Percentiles rank a stretch among this genome's conserved stretches.
Evolutionary conservation across 2,797 vertebrate species (phyloP).

Genomic region (Bufotes viridis): DNA sequence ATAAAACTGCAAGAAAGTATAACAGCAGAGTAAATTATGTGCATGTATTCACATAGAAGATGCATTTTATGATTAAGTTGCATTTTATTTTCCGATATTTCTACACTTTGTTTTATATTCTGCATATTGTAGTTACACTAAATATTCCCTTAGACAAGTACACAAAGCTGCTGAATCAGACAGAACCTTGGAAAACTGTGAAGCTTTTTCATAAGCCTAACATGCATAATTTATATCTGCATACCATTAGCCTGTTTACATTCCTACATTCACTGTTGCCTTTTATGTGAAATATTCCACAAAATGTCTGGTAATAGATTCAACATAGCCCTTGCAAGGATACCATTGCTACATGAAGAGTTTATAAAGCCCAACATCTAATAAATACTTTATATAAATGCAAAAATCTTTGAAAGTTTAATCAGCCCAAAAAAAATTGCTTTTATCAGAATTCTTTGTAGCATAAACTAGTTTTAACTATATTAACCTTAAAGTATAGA

Average conservation of each 20-base stretch:
- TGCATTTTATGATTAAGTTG: slow-evolving; percentile 55
- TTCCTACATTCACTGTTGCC: slow-evolving; percentile 77
- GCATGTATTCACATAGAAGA: slow-evolving; percentile 20
- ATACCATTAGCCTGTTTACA: slow-evolving; percentile 87
- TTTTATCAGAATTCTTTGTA: neutral
- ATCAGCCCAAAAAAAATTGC: slow-evolving; percentile 53
- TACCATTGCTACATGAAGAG: slow-evolving; percentile 73
- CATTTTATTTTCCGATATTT: slow-evolving; percentile 73
- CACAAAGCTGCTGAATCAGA: slow-evolving; percentile 80
- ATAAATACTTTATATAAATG: slow-evolving; percentile 80
- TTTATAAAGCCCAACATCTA: slow-evolving; percentile 78
- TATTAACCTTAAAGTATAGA: too few species aligned
- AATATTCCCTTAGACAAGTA: slow-evolving; percentile 80
- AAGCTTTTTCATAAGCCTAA: slow-evolving; percentile 80
- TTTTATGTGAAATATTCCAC: slow-evolving; percentile 81
- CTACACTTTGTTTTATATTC: slow-evolving; percentile 81
- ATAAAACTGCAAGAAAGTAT: slow-evolving; percentile 6
- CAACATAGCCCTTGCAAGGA: slow-evolving; percentile 73
- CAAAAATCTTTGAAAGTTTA: slow-evolving; percentile 59
- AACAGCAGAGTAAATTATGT: slow-evolving; percentile 21
- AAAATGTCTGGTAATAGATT: slow-evolving; percentile 77
- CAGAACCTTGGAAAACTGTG: slow-evolving; percentile 77
- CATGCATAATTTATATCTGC: slow-evolving; percentile 85
- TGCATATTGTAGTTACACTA: slow-evolving; percentile 81
- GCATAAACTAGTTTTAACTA: slow-evolving; percentile 37